Conservation (phyloP, 2,888 invertebrate genomes). For the Rutpela maculata region DNA sequence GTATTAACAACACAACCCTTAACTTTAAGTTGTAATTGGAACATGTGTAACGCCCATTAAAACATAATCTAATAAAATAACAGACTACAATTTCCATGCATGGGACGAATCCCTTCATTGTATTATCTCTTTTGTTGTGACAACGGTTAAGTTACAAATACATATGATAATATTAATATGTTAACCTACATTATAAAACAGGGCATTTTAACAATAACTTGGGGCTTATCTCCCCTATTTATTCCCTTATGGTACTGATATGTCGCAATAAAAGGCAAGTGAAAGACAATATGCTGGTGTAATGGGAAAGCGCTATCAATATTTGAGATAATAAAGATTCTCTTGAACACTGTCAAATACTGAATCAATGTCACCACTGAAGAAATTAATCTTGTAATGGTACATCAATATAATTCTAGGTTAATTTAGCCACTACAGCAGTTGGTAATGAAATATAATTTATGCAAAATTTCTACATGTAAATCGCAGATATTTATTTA, state of each 20-base stretch:
- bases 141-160: conserved; percentile 24
- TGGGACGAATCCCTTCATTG: conserved; percentile 34
- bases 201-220: conserved; percentile 23
- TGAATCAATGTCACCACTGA: too few relatives aligned
- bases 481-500: too few relatives aligned
- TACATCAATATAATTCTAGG: too few relatives aligned
- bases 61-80: conserved; percentile 52
- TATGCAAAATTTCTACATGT: too few relatives aligned
- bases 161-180: conserved; percentile 41
- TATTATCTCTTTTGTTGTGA: conserved; percentile 33
- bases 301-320: neutral
- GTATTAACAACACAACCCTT: conserved; percentile 29
- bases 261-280: neutral
- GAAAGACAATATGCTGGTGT: neutral
- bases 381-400: too few relatives aligned
- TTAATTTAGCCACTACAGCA: too few relatives aligned
- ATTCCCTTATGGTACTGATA: conserved; percentile 38
- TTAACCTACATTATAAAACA: conserved; percentile 45
- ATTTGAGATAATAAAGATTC: neutral
- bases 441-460: too few relatives aligned
- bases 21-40: conserved; percentile 27
- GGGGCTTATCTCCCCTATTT: conserved; percentile 41
- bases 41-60: conserved; percentile 54
- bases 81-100: conserved; percentile 14
- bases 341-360: too few relatives aligned